phyloP scores from a whole-genome alignment of 2,888 invertebrate species.

The Amiota mariae region DNA sequence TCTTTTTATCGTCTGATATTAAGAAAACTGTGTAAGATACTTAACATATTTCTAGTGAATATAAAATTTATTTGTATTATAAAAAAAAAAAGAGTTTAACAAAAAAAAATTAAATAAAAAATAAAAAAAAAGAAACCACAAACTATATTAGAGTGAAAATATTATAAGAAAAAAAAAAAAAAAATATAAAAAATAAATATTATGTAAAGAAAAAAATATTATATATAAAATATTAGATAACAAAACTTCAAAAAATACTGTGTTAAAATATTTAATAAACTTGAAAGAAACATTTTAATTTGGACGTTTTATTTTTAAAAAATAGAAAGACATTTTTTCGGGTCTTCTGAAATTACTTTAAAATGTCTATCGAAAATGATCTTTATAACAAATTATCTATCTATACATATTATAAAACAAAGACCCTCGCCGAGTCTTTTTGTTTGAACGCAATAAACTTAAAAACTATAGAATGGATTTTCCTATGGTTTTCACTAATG shows the following conservation, averaged over 20 bases:
- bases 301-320: too few relatives aligned
- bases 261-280: slow-evolving; percentile 67
- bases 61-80: slow-evolving; percentile 2
- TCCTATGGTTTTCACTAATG: too few relatives aligned
- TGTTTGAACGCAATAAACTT: too few relatives aligned
- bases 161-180: slow-evolving; percentile 24
- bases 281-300: slow-evolving; percentile 36
- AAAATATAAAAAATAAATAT: slow-evolving; percentile 14
- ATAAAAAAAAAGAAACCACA: background rate
- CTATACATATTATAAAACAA: too few relatives aligned
- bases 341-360: too few relatives aligned
- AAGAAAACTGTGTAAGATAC: slow-evolving; percentile 1
- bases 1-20: slow-evolving; percentile 2
- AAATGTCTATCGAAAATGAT: too few relatives aligned
- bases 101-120: background rate
- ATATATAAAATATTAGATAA: slow-evolving; percentile 42
- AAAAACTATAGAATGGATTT: too few relatives aligned
- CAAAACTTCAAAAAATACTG: slow-evolving; percentile 59
- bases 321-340: too few relatives aligned
- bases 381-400: too few relatives aligned
- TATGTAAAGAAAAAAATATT: slow-evolving; percentile 28
- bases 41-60: background rate
- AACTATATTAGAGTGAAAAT: slow-evolving; percentile 18
- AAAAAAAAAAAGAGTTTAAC: too few relatives aligned
- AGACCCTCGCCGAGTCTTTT: too few relatives aligned